These are phyloP conservation scores for Craterocephalus amniculus DNA, from an alignment of 2,797 vertebrate species.

Conservation along the genomic window DNA sequence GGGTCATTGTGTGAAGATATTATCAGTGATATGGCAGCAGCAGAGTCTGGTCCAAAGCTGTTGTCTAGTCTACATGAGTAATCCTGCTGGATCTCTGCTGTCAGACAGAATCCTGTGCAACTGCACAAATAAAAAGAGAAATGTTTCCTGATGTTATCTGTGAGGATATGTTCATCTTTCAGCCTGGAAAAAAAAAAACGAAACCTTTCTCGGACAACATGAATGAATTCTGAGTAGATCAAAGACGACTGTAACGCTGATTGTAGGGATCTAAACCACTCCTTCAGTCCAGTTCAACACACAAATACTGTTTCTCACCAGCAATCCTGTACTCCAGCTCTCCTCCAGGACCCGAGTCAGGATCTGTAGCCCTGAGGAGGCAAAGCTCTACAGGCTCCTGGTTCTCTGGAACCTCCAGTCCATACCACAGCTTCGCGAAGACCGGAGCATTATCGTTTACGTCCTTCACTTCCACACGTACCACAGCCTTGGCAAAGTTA, in stretches of 20 bases:
- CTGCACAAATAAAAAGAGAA: slow-evolving; percentile 10
- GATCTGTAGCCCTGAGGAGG: slow-evolving; percentile 89
- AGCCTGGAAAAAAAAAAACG: slow-evolving; percentile 7
- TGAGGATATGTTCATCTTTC: not conserved
- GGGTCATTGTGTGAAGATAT: slow-evolving; percentile 12
- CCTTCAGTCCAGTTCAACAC: slow-evolving; percentile 20
- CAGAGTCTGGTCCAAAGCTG: slow-evolving; percentile 19
- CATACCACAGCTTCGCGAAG: slow-evolving; percentile 86
- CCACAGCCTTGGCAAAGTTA: slow-evolving; percentile 87
- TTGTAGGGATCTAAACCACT: slow-evolving; percentile 12
- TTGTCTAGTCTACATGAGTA: not conserved
- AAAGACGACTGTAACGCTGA: slow-evolving; percentile 1
- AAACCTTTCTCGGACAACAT: slow-evolving; percentile 13
- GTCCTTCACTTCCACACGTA: slow-evolving; percentile 88
- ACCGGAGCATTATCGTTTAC: slow-evolving; percentile 91
- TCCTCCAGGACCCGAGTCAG: slow-evolving; percentile 88
- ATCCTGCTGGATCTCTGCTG: not conserved
- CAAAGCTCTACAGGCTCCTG: slow-evolving; percentile 86
- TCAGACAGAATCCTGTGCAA: slow-evolving; percentile 6
- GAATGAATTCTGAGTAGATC: slow-evolving; percentile 16
- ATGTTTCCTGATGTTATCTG: not conserved
- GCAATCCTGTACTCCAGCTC: slow-evolving; percentile 88
- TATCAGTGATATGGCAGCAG: slow-evolving; percentile 20
- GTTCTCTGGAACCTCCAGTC: slow-evolving; percentile 94
- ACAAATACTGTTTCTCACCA: slow-evolving; percentile 78